A percentile compares a stretch with the other conserved stretches of the same genome.
Evolutionary conservation across 2,888 invertebrate species (phyloP).

Genomic region (Eilema griseolum): DNA sequence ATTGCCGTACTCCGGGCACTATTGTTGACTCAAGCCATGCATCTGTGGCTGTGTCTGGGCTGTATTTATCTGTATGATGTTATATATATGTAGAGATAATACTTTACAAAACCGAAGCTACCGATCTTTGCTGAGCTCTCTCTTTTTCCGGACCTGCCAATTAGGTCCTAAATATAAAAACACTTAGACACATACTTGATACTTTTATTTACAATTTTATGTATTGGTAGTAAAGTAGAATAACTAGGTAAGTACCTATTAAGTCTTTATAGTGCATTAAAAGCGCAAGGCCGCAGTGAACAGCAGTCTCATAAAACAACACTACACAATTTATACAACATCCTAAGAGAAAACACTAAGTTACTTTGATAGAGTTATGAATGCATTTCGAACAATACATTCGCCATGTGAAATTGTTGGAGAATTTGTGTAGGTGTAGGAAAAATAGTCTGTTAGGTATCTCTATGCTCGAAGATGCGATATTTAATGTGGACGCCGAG

Average conservation of each 20-base stretch:
- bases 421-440: conserved; percentile 71
- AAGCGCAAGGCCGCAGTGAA: conserved; percentile 38
- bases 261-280: conserved; percentile 43
- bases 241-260: conserved; percentile 28
- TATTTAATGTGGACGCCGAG: conserved; percentile 73
- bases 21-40: too few species aligned
- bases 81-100: too few species aligned
- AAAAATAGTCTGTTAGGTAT: conserved; percentile 68
- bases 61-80: too few species aligned
- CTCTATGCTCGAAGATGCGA: conserved; percentile 68
- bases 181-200: conserved; percentile 23
- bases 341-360: conserved; percentile 18
- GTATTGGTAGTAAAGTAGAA: conserved; percentile 42
- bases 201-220: conserved; percentile 40
- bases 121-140: too few species aligned
- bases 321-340: conserved; percentile 19
- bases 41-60: too few species aligned
- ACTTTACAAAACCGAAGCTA: too few species aligned
- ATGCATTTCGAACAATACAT: conserved; percentile 51
- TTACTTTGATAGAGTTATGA: conserved; percentile 33
- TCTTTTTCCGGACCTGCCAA: background rate
- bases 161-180: background rate
- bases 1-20: too few species aligned
- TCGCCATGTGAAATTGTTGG: conserved; percentile 50
- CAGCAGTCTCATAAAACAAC: conserved; percentile 35